Evolutionary conservation across 2,888 invertebrate genomes (phyloP).

Genomic region (Chrysodeixis includens): DNA sequence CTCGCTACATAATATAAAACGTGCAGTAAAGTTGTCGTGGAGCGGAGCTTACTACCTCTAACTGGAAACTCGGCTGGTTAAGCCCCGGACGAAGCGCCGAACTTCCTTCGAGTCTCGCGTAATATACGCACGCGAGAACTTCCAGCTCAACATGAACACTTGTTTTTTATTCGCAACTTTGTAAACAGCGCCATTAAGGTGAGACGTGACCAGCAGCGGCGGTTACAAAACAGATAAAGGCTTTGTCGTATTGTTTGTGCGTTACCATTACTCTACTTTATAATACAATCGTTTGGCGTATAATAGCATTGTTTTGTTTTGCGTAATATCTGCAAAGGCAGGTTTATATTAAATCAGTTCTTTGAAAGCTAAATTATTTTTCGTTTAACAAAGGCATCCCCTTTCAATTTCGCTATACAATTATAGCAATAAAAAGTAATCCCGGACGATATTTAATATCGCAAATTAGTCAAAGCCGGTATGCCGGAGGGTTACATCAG

Average conservation of each 20-base stretch:
- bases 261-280: constrained; percentile 28
- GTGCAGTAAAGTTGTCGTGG: constrained; percentile 64
- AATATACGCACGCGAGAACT: constrained; percentile 59
- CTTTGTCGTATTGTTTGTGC: constrained; percentile 34
- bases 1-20: constrained; percentile 68
- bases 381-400: constrained; percentile 15
- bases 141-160: constrained; percentile 51
- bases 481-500: constrained; percentile 64
- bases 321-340: constrained; percentile 12
- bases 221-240: constrained; percentile 42
- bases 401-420: constrained; percentile 35
- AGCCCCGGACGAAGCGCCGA: constrained; percentile 57
- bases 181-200: constrained; percentile 51
- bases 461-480: constrained; percentile 68
- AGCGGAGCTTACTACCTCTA: constrained; percentile 59
- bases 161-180: constrained; percentile 61
- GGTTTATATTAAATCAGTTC: constrained; percentile 1
- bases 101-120: constrained; percentile 60
- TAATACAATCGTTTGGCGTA: constrained; percentile 23
- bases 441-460: constrained; percentile 57
- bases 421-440: constrained; percentile 48
- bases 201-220: constrained; percentile 48
- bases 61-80: constrained; percentile 61
- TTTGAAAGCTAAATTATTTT: constrained; percentile 29
- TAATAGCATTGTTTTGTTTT: constrained; percentile 14